Percentiles rank a stretch among this genome's conserved stretches.
phyloP scores from a whole-genome alignment of 2,888 invertebrate genomes.

The Acleris emargana region DNA sequence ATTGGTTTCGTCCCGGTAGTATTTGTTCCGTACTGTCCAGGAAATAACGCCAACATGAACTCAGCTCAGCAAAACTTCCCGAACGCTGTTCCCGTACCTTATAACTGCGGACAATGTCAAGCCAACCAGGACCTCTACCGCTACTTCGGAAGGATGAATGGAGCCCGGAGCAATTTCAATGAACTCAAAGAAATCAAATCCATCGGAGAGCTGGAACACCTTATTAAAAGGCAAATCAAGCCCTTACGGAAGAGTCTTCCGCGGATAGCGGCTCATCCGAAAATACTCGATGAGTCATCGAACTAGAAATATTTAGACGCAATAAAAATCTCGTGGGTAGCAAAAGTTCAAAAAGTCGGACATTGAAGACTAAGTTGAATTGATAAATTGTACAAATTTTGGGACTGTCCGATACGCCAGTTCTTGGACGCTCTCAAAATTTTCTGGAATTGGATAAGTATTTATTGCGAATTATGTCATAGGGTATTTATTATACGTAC shows the following conservation, averaged over 20 bases:
- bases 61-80: constrained; percentile 84
- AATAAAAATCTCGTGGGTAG: constrained; percentile 41
- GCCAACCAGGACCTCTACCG: constrained; percentile 61
- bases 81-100: constrained; percentile 84
- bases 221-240: constrained; percentile 71
- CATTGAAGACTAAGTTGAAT: neutral
- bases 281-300: constrained; percentile 55
- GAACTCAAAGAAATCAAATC: constrained; percentile 73
- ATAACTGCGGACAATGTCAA: constrained; percentile 85
- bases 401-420: constrained; percentile 69
- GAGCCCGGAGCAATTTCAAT: constrained; percentile 65
- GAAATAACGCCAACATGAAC: constrained; percentile 71
- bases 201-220: constrained; percentile 63
- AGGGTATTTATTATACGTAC: constrained; percentile 38
- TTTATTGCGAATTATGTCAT: constrained; percentile 28
- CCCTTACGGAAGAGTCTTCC: constrained; percentile 65
- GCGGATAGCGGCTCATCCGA: constrained; percentile 63
- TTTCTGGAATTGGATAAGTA: constrained; percentile 49
- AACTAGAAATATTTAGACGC: constrained; percentile 49
- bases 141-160: constrained; percentile 66
- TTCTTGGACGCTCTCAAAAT: constrained; percentile 80
- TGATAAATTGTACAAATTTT: constrained; percentile 57
- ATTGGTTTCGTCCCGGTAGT: constrained; percentile 89
- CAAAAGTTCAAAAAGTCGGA: constrained; percentile 20
- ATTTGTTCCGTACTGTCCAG: constrained; percentile 87